Evolutionary conservation across 64 coral and sea anemone genomes (phyloP).

Genomic region (Pocillopora verrucosa): DNA sequence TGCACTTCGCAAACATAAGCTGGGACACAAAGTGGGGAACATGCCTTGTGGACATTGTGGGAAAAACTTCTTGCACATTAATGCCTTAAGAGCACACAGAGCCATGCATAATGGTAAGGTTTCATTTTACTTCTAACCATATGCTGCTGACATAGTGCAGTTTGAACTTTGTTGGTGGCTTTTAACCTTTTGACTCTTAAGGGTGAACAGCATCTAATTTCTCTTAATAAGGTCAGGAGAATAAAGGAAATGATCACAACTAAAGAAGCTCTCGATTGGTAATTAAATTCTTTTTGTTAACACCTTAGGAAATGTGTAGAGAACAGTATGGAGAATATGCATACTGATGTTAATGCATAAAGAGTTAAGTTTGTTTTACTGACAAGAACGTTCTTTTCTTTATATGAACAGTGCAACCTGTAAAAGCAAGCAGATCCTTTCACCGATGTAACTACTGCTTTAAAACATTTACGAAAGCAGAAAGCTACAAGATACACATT

Average conservation of each 20-base stretch:
- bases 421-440: constrained; percentile 55
- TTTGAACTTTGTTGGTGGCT: neutral
- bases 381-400: neutral
- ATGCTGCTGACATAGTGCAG: neutral
- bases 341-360: too few species aligned
- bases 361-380: too few species aligned
- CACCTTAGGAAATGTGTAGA: too few species aligned
- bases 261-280: too few species aligned
- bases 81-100: constrained; percentile 69
- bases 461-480: constrained; percentile 80
- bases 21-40: constrained; percentile 70
- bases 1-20: constrained; percentile 82
- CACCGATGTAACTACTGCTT: constrained; percentile 86
- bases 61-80: constrained; percentile 73
- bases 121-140: neutral
- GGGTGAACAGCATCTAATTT: too few species aligned
- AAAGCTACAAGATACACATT: constrained; percentile 58
- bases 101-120: constrained; percentile 71
- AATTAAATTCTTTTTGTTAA: too few species aligned
- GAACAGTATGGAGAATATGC: too few species aligned
- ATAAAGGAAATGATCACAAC: too few species aligned
- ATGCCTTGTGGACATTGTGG: constrained; percentile 78
- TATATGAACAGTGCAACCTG: constrained; percentile 29
- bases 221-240: too few species aligned
- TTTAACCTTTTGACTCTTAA: neutral